Conservation (phyloP, 1,140 invertebrate species). For the Charaxes varanes region DNA sequence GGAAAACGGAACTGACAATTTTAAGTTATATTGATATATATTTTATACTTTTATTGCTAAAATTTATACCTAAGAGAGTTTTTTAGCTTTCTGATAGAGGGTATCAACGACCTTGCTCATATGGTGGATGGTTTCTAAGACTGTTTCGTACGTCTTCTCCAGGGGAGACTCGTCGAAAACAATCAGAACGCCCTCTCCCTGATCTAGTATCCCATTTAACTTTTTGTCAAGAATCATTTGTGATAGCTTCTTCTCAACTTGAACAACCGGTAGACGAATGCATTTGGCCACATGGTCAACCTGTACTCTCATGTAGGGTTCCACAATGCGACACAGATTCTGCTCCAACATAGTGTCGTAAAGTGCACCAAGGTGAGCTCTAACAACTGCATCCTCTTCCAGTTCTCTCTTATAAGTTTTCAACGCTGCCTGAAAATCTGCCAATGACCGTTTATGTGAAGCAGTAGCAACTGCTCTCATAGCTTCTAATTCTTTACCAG, state of each 20-base stretch:
- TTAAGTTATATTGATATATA: slow-evolving; percentile 63
- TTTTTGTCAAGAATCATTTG: slow-evolving; percentile 99
- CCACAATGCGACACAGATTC: slow-evolving; percentile 98
- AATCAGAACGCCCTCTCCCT: slow-evolving; percentile 96
- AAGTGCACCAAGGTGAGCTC: slow-evolving; percentile 95
- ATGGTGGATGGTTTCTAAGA: slow-evolving; percentile 96
- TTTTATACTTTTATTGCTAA: slow-evolving; percentile 60
- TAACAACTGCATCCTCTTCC: slow-evolving; percentile 96
- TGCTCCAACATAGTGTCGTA: slow-evolving; percentile 99
- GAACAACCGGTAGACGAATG: slow-evolving; percentile 91
- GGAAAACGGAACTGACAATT: slow-evolving; percentile 56
- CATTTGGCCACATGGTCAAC: slow-evolving; percentile 77
- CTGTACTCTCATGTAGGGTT: slow-evolving; percentile 98
- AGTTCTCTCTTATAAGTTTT: slow-evolving; percentile 92
- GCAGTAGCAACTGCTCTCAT: slow-evolving; percentile 98
- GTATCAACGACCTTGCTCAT: slow-evolving; percentile 99
- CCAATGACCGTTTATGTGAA: slow-evolving; percentile 95
- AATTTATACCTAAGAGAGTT: slow-evolving; percentile 88
- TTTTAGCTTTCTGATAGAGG: slow-evolving; percentile 98
- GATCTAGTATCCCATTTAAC: slow-evolving; percentile 96
- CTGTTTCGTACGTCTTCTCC: slow-evolving; percentile 98
- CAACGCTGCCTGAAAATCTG: slow-evolving; percentile 91
- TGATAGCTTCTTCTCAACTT: slow-evolving; percentile 98
- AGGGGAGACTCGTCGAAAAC: slow-evolving; percentile 96
- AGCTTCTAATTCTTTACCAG: slow-evolving; percentile 95